These are phyloP conservation scores for Acipenser transmontanus DNA, from an alignment of 2,797 vertebrate genomes.

Conservation along the genomic window DNA sequence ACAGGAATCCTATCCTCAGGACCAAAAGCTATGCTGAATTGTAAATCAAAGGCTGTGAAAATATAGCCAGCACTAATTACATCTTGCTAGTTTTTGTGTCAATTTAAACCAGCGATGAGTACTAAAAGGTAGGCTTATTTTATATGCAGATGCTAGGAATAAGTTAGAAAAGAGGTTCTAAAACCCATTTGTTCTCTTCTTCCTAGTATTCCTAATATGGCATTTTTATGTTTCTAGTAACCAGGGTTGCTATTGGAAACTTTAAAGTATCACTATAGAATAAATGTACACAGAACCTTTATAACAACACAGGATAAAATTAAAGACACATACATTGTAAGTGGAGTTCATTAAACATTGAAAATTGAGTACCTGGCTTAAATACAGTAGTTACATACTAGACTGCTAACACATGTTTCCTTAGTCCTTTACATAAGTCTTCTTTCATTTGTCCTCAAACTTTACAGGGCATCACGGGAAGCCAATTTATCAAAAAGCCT, in stretches of 20 bases:
- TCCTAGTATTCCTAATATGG: no score
- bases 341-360: no score
- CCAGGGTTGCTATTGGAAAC: background rate
- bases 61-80: conserved; percentile 60
- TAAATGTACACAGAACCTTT: no score
- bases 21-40: conserved; percentile 47
- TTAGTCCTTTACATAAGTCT: background rate
- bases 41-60: conserved; percentile 64
- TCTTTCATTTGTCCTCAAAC: conserved; percentile 47
- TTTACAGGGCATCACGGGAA: conserved; percentile 37
- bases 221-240: background rate
- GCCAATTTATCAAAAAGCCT: conserved; percentile 61
- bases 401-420: no score
- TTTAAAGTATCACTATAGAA: background rate
- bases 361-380: no score
- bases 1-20: background rate
- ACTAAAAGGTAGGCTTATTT: conserved; percentile 18
- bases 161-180: no score
- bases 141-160: background rate
- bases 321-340: no score
- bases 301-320: no score
- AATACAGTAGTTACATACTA: no score
- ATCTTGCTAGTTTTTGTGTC: conserved; percentile 39
- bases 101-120: conserved; percentile 41
- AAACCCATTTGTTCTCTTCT: no score